Conservation (phyloP, 2,888 invertebrate genomes). For the Linnaemya tessellans region DNA sequence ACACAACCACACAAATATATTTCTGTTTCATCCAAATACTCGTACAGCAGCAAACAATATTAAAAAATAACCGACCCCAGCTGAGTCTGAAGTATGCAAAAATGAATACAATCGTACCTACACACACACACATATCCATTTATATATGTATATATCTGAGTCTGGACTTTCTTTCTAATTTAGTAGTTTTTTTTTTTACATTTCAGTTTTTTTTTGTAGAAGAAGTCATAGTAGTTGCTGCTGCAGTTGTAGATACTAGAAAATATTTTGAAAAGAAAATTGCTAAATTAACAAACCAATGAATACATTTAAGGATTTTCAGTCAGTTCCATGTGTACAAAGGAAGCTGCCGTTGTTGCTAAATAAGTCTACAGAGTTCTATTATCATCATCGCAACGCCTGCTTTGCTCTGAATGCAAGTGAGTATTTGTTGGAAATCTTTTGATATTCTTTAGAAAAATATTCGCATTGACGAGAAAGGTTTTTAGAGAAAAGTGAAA, state of each 20-base stretch:
- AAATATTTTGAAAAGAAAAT: slow-evolving; percentile 66
- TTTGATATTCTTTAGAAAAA: slow-evolving; percentile 43
- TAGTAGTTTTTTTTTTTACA: slow-evolving; percentile 7
- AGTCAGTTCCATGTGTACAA: slow-evolving; percentile 7
- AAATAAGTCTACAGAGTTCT: not conserved
- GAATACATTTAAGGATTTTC: slow-evolving; percentile 56
- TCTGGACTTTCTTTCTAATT: slow-evolving; percentile 40
- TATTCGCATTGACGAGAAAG: slow-evolving; percentile 56
- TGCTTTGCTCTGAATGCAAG: slow-evolving; percentile 3
- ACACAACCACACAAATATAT: not conserved
- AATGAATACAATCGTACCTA: not conserved
- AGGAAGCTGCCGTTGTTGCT: slow-evolving; percentile 6
- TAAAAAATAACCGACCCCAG: not conserved
- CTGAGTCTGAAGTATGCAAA: slow-evolving; percentile 29
- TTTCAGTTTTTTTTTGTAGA: not conserved
- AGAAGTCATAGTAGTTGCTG: slow-evolving; percentile 11
- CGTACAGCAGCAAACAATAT: not conserved
- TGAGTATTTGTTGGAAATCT: slow-evolving; percentile 28
- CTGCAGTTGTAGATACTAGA: slow-evolving; percentile 26
- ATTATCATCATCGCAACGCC: slow-evolving; percentile 7
- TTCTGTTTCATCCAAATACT: not conserved
- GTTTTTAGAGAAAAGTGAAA: slow-evolving; percentile 2
- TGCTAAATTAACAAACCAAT: slow-evolving; percentile 65
- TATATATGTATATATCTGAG: not conserved
- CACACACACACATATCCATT: no score